phyloP scores from a whole-genome alignment of 2,113 vertebrate genomes.

The Puffinus mauretanicus region DNA sequence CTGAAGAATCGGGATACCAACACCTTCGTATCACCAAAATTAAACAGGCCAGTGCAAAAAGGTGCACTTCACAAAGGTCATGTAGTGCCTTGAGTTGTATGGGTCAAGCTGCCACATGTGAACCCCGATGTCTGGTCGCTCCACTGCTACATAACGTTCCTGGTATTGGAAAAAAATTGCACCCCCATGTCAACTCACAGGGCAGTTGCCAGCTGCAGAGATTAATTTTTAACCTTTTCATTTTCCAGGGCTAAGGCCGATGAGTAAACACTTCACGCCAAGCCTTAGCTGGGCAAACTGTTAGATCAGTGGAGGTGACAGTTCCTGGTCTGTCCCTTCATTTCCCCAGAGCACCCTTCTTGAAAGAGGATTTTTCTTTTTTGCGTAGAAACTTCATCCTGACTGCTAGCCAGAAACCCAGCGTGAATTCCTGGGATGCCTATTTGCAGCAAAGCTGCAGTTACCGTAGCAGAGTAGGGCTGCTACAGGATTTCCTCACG shows the following conservation, averaged over 20 bases:
- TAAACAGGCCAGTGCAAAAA: background rate
- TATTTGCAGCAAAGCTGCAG: background rate
- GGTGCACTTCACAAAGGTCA: background rate
- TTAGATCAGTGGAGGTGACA: background rate
- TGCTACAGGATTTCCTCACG: background rate
- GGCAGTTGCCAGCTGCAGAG: conserved; percentile 14
- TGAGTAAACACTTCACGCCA: background rate
- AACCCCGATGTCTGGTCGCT: background rate
- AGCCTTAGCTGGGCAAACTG: background rate
- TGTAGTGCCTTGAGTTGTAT: background rate
- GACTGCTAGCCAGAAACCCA: background rate
- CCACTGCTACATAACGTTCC: background rate
- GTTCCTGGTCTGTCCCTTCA: background rate
- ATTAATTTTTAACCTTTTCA: conserved; percentile 52
- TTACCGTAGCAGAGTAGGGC: background rate
- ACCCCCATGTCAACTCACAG: background rate
- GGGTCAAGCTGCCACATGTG: background rate
- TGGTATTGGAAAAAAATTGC: background rate
- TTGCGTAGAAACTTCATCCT: background rate
- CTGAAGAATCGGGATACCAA: background rate
- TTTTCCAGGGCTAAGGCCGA: conserved; percentile 12
- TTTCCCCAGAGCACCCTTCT: background rate
- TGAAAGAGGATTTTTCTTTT: background rate
- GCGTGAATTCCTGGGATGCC: background rate
- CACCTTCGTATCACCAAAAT: background rate